Conservation (phyloP, 1,140 invertebrate species). For the Aleiodes sp. region DNA sequence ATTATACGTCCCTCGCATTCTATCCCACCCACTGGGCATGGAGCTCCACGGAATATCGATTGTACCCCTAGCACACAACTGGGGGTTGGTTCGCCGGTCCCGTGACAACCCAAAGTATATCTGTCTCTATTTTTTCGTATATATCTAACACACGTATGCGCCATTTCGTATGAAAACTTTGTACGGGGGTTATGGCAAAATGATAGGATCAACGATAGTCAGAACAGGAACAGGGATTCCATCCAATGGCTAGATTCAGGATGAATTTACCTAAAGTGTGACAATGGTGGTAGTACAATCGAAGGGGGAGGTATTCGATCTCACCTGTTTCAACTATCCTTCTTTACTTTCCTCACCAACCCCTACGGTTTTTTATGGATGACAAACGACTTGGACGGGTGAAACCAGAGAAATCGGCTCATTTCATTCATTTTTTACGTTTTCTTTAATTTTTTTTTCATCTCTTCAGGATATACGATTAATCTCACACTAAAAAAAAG, state of each 20-base stretch:
- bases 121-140: not conserved
- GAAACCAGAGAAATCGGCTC: constrained; percentile 24
- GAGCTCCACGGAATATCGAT: constrained; percentile 31
- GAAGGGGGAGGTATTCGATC: constrained; percentile 15
- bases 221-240: not conserved
- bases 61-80: constrained; percentile 22
- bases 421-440: constrained; percentile 35
- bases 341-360: not conserved
- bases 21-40: constrained; percentile 1
- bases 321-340: not conserved
- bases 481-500: constrained; percentile 44
- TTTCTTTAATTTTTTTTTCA: constrained; percentile 19
- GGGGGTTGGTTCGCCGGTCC: constrained; percentile 16
- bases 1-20: not conserved
- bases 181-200: not conserved
- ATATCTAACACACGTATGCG: constrained; percentile 24
- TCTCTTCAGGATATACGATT: constrained; percentile 34
- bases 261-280: not conserved
- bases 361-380: not conserved
- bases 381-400: constrained; percentile 14
- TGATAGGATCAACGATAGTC: constrained; percentile 14
- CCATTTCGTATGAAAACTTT: constrained; percentile 31
- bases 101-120: constrained; percentile 17
- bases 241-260: not conserved
- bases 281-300: constrained; percentile 2